Evolutionary conservation across 2,797 vertebrate species (phyloP).

Genomic region (Champsocephalus esox): DNA sequence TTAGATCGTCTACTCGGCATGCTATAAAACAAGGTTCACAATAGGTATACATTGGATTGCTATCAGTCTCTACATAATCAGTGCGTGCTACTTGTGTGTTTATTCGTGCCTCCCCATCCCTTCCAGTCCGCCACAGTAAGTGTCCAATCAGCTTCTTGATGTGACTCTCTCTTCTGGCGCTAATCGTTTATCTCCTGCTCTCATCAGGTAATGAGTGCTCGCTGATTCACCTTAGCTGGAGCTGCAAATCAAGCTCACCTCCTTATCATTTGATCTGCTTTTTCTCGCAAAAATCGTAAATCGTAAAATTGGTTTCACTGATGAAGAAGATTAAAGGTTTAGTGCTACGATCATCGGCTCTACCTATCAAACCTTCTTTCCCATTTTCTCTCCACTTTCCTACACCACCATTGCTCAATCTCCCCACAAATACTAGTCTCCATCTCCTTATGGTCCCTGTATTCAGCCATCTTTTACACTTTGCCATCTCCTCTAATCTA

Average conservation of each 20-base stretch:
- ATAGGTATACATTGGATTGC: conserved; percentile 69
- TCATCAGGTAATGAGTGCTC: conserved; percentile 42
- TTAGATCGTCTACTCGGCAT: conserved; percentile 75
- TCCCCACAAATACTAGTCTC: conserved; percentile 25
- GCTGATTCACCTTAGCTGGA: conserved; percentile 26
- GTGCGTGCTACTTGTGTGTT: conserved; percentile 70
- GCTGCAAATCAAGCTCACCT: conserved; percentile 24
- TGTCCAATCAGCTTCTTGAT: conserved; percentile 27
- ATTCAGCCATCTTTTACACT: background rate
- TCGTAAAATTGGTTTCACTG: conserved; percentile 23
- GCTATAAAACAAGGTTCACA: conserved; percentile 79
- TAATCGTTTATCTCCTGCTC: conserved; percentile 33
- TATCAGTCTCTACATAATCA: conserved; percentile 74
- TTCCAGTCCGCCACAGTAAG: background rate
- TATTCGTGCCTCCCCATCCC: conserved; percentile 38
- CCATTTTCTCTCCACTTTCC: background rate
- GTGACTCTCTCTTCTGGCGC: conserved; percentile 15
- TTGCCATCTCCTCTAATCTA: conserved; percentile 11
- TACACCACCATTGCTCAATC: background rate
- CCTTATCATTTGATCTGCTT: conserved; percentile 15
- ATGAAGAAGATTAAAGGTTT: conserved; percentile 19
- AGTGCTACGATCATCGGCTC: conserved; percentile 2
- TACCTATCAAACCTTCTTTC: conserved; percentile 43
- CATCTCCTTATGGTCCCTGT: conserved; percentile 18
- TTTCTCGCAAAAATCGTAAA: conserved; percentile 1